phyloP scores from a whole-genome alignment of 2,888 invertebrate species.

The Xestia xanthographa region DNA sequence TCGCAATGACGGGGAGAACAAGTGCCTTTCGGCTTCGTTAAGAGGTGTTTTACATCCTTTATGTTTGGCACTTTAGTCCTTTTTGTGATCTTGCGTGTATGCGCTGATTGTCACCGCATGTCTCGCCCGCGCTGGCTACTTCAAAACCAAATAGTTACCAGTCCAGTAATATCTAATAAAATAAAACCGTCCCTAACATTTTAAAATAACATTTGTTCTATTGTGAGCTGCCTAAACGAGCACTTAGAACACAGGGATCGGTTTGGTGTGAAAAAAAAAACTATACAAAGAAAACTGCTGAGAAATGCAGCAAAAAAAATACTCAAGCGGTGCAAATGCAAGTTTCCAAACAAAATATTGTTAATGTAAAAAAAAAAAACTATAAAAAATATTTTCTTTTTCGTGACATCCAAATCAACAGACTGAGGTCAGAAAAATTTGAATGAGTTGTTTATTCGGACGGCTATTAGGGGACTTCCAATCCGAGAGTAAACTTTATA shows the following conservation, averaged over 20 bases:
- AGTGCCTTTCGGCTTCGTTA: no score
- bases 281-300: conserved; percentile 31
- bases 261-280: conserved; percentile 15
- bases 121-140: conserved; percentile 13
- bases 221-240: conserved; percentile 46
- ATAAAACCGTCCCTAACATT: conserved; percentile 13
- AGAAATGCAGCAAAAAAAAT: conserved; percentile 33
- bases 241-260: conserved; percentile 27
- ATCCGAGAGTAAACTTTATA: neutral
- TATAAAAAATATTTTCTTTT: conserved; percentile 1
- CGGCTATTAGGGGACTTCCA: conserved; percentile 27
- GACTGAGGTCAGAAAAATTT: neutral
- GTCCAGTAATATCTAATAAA: conserved; percentile 6
- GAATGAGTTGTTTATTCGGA: conserved; percentile 13
- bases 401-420: conserved; percentile 15
- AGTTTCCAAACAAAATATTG: conserved; percentile 31
- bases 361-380: conserved; percentile 5
- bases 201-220: conserved; percentile 21
- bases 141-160: conserved; percentile 5
- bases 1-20: no score
- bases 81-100: neutral
- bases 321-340: conserved; percentile 19
- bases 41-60: no score
- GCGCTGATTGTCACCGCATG: neutral
- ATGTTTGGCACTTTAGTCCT: neutral